Base-by-base conservation (phyloP, 2,797 vertebrate genomes). In the Bradypodion ventrale region DNA sequence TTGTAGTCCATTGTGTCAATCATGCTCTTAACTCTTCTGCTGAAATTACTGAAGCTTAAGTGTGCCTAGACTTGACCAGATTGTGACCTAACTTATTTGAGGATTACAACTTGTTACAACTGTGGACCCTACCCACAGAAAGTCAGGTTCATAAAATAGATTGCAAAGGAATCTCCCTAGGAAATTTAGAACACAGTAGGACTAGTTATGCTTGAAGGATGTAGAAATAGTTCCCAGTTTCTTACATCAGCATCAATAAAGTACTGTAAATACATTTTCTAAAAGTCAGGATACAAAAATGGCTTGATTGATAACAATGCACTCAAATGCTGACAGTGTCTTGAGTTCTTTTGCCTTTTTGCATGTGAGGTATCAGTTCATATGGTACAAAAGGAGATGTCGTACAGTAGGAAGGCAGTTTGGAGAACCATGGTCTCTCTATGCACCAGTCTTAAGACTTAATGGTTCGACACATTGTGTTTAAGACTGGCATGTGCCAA, bases 181-280 rank as follows among this genome's bases (percentile, higher is more conserved):
- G 66, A 25, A 87, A 2, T 2, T 68, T 70, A 75, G 56, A 75
- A 87, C 81, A 87, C 80, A 0, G 0, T 1, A 4, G n/a, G 65
- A 70, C 70, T 9, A 0, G 70, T 87, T 62, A 90, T 44, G 32
- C n/a, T 76, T n/a, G 13, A 70, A 49, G 29, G 75, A 10, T 0
- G 0, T 59, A 84, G 10, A 91, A 83, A 68, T 78, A 59, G 60
- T 63, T 79, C 81, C 91, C 84, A 72, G 83, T 90, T 93, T 91
- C 62, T 60, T 93, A 89, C 91, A 84, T 92, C 91, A 94, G 85
- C 90, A 92, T 74, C 88, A 83, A 32, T 85, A 89, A 77, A 0
- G 1, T n/a, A n/a, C n/a, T n/a, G n/a, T 77, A 40, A 75, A 80
- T 70, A 44, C 59, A 59, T 60, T 89, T 90, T 72, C 68, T 9